Evolutionary conservation across 2,113 vertebrate genomes (phyloP), one percentile per base, ranked within the genome.

Genomic region (Festucalex cinctus): DNA sequence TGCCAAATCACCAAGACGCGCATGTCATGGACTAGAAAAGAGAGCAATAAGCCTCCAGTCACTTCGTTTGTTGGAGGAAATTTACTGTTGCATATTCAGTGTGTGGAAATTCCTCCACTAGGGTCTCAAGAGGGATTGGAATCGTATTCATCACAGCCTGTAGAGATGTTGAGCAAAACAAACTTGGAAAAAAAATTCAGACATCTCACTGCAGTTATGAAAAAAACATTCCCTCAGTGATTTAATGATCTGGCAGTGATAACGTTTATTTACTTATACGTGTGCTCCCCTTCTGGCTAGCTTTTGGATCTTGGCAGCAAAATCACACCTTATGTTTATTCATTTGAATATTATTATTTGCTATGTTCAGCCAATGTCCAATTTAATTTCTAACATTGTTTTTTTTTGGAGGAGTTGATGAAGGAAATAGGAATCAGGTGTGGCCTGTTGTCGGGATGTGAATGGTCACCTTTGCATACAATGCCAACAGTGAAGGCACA

Each of bases 201-300:
- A 82, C 69, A 69, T 71, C 63, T 43, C 58, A 76, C 54, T 63
- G 35, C 75, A 70, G 75, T 63, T 71, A 81, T 74, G 57, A 57
- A 68, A 69, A 58, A 69, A 57, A 62, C 20, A 22, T 58, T 74
- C 65, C 68, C 36, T 53, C 22, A 63, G 74, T 62, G 75, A 71
- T 73, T 67, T 77, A 78, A 82, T 77, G 75, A 82, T 77, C 71
- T 75, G 74, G 68, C 69, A 77, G 39, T 75, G 67, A 82, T 79
- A 70, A 32, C 65, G 62, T 35, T 68, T 77, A 9, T 81, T 85
- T 80, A 80, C 69, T 77, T 74, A 77, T 58, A n/a, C 66, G 68
- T 78, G 69, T 61, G 69, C 59, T 70, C 74, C 76, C 76, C 56
- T 80, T 26, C 24, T n/a, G 73, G 73, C 17, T 62, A 53, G 72